A percentile compares a stretch with the other conserved stretches of the same genome.
Evolutionary conservation across 2,113 vertebrate species (phyloP).

Genomic region (Podilymbus podiceps): DNA sequence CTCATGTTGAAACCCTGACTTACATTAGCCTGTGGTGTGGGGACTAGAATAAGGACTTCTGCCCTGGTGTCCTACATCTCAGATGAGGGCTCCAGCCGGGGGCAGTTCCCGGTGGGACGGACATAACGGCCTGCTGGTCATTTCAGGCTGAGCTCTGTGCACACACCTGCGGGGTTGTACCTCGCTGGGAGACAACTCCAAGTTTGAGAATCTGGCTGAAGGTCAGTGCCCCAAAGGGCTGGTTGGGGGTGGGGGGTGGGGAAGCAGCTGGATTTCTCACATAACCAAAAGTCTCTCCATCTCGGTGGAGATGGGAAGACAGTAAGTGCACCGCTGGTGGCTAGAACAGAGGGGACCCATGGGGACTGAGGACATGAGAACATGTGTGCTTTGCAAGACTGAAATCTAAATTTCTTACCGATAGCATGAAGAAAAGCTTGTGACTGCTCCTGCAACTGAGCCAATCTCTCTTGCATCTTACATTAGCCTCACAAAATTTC

Average conservation of each 20-base stretch:
- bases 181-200: neutral
- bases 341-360: neutral
- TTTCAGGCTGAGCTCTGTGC: neutral
- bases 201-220: neutral
- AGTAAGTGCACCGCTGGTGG: neutral
- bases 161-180: rapidly evolving
- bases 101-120: neutral
- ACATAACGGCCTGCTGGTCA: neutral
- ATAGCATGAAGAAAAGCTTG: neutral
- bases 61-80: neutral
- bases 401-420: neutral
- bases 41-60: neutral
- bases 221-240: neutral
- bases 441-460: neutral
- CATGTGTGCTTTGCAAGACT: neutral
- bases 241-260: neutral
- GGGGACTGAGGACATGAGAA: neutral
- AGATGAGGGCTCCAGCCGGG: neutral
- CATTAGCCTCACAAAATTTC: neutral
- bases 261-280: neutral
- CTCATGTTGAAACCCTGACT: neutral
- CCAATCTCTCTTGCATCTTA: neutral
- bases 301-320: neutral
- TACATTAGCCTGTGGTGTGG: neutral
- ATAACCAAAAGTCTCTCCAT: neutral